phyloP scores from a whole-genome alignment of 2,888 invertebrate species.

The Idaea straminata region DNA sequence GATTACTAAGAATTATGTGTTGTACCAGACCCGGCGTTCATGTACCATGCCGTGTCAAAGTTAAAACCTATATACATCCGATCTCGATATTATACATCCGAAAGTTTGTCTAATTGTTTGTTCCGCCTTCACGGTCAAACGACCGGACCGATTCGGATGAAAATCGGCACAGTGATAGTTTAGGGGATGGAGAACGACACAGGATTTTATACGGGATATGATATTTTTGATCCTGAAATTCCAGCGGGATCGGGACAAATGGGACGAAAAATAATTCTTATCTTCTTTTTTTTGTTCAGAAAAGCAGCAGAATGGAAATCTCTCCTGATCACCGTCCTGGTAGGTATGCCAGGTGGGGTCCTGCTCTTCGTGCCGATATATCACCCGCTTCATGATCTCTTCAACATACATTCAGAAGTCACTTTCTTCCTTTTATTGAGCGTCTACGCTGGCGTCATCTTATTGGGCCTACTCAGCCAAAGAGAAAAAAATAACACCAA shows the following conservation, averaged over 20 bases:
- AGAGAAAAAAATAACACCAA: conserved; percentile 47
- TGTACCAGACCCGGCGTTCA: conserved; percentile 79
- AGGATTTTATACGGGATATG: too few relatives aligned
- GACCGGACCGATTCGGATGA: too few relatives aligned
- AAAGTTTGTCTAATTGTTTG: too few relatives aligned
- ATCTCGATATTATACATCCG: too few relatives aligned
- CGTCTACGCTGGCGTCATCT: conserved; percentile 79
- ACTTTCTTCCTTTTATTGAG: conserved; percentile 83
- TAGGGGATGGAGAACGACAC: too few relatives aligned
- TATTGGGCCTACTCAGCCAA: conserved; percentile 80
- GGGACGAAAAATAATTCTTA: too few relatives aligned
- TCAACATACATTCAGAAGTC: conserved; percentile 85
- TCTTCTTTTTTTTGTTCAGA: conserved; percentile 35
- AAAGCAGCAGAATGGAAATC: conserved; percentile 52
- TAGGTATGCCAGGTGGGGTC: conserved; percentile 87
- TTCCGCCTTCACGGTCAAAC: too few relatives aligned
- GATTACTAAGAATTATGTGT: too few relatives aligned
- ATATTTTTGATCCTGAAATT: too few relatives aligned
- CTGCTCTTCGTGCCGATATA: conserved; percentile 86
- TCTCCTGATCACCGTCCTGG: conserved; percentile 78
- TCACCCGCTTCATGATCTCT: conserved; percentile 87
- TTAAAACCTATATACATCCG: too few relatives aligned
- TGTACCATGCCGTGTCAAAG: conserved; percentile 80
- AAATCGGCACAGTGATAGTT: too few relatives aligned
- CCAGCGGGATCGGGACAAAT: too few relatives aligned